Evolutionary conservation across 2,113 vertebrate species (phyloP).

Genomic region (Dendropsophus ebraccatus): DNA sequence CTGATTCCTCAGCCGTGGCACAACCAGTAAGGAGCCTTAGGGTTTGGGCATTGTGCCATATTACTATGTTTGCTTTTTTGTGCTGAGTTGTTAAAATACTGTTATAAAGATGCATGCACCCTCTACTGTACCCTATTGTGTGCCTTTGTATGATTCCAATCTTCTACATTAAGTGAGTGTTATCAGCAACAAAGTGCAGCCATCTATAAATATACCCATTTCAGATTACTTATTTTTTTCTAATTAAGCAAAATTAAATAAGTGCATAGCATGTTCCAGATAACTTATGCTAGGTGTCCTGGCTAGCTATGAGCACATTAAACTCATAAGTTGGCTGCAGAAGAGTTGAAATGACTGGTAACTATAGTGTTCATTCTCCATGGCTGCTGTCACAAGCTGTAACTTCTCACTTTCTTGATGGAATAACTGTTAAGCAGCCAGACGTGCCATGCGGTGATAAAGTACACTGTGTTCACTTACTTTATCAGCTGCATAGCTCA

Average conservation of each 20-base stretch:
- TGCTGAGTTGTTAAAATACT: too few relatives aligned
- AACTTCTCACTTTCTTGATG: constrained; percentile 29
- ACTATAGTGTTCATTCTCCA: constrained; percentile 1
- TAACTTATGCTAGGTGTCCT: constrained; percentile 9
- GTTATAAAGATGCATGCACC: too few relatives aligned
- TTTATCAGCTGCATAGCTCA: background rate
- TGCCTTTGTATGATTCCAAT: too few relatives aligned
- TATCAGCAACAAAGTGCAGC: background rate
- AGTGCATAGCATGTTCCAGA: background rate
- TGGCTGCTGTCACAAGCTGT: constrained; percentile 11
- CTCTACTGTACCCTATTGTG: too few relatives aligned
- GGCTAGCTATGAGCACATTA: background rate
- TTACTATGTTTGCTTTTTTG: too few relatives aligned
- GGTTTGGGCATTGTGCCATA: too few relatives aligned
- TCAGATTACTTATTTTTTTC: background rate
- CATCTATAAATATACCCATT: background rate
- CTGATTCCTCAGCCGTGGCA: too few relatives aligned
- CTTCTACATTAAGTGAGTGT: background rate
- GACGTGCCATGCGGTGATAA: background rate
- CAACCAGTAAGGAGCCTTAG: background rate
- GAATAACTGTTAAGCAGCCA: constrained; percentile 6
- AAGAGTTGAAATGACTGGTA: background rate
- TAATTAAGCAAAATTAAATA: background rate
- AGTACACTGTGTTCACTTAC: background rate
- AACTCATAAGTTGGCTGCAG: constrained; percentile 24